Percentiles rank a stretch among this genome's conserved stretches.
phyloP scores from a whole-genome alignment of 2,797 vertebrate species.

The Amblyopsis hoosieri region DNA sequence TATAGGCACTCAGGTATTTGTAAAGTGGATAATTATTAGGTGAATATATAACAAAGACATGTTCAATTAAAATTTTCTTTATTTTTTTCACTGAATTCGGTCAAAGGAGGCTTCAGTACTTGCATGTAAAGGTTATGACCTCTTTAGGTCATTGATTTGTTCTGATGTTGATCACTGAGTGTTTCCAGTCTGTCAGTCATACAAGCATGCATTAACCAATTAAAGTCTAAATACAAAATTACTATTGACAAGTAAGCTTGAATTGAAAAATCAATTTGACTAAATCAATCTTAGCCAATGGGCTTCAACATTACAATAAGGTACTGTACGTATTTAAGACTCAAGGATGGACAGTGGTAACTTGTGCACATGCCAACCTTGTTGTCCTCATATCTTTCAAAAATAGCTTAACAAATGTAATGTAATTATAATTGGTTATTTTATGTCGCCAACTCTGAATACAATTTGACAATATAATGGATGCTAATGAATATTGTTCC shows the following conservation, averaged over 20 bases:
- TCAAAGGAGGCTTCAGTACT: constrained; percentile 1
- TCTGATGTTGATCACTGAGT: constrained; percentile 34
- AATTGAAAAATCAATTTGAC: constrained; percentile 35
- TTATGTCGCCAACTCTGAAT: background rate
- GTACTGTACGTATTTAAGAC: background rate
- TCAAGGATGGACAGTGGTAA: background rate
- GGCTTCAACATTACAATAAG: constrained; percentile 4
- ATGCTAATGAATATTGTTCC: constrained; percentile 10
- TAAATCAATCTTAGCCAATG: constrained; percentile 29
- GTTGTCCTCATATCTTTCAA: constrained; percentile 1
- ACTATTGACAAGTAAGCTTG: constrained; percentile 27
- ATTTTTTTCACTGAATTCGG: background rate
- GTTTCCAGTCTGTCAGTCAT: constrained; percentile 47
- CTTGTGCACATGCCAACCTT: background rate
- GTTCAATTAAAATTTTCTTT: too few relatives aligned
- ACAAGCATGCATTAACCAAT: constrained; percentile 42
- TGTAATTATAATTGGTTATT: background rate
- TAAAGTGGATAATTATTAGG: background rate
- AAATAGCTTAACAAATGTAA: constrained; percentile 2
- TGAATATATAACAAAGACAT: constrained; percentile 8
- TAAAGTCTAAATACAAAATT: constrained; percentile 45
- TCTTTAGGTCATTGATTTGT: constrained; percentile 46
- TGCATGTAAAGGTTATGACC: constrained; percentile 26
- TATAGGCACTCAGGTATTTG: constrained; percentile 44
- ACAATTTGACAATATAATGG: constrained; percentile 2